Evolutionary conservation across 2,113 vertebrate genomes (phyloP).

Genomic region (Carettochelys insculpta): DNA sequence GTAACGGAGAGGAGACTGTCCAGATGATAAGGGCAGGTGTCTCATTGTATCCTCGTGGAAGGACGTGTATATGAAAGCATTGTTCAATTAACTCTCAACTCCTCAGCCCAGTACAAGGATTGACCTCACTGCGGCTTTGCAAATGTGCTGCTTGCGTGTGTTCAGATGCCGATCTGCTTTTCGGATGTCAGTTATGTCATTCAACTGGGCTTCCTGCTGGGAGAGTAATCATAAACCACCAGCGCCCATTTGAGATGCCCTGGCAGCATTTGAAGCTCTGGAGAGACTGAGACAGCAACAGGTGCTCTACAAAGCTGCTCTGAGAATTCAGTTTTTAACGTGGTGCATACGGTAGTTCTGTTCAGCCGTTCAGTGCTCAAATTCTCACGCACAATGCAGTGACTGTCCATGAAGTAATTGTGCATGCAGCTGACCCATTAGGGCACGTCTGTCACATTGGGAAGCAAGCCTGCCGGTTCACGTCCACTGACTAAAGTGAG

Average conservation of each 20-base stretch:
- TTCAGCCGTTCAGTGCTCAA: not conserved
- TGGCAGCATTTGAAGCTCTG: fast-evolving
- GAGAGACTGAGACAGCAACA: not conserved
- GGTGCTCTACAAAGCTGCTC: not conserved
- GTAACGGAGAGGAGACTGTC: not conserved
- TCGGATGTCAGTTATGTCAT: not conserved
- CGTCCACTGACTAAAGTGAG: not conserved
- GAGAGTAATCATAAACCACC: fast-evolving
- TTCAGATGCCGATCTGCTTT: not conserved
- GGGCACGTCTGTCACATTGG: not conserved
- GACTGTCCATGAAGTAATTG: not conserved
- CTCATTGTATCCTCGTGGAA: not conserved
- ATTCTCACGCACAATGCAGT: not conserved
- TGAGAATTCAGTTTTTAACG: not conserved
- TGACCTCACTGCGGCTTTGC: not conserved
- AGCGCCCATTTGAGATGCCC: not conserved
- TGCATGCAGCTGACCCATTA: not conserved
- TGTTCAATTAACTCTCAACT: not conserved
- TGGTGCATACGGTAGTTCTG: not conserved
- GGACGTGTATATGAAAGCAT: not conserved
- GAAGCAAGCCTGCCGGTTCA: not conserved
- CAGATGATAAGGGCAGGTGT: not conserved
- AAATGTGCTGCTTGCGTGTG: not conserved
- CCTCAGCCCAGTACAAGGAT: not conserved
- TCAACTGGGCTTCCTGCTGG: not conserved